Evolutionary conservation across 2,113 vertebrate genomes (phyloP).

Genomic region (Nipponia nippon): DNA sequence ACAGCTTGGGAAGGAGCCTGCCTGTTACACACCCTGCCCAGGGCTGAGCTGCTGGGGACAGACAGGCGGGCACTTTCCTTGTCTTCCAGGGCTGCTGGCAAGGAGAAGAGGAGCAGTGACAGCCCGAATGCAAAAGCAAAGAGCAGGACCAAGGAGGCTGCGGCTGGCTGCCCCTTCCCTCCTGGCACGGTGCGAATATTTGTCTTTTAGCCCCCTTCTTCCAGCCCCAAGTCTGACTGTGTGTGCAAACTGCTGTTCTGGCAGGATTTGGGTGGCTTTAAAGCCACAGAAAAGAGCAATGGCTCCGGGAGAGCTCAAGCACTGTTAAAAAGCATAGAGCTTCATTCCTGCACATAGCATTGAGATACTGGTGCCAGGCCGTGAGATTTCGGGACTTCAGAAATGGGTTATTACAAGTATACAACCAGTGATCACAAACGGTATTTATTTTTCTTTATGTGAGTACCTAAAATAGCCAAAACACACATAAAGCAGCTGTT

Average conservation of each 20-base stretch:
- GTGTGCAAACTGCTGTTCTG: background rate
- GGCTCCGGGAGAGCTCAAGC: background rate
- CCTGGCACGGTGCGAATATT: background rate
- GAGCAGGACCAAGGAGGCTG: background rate
- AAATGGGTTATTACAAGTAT: background rate
- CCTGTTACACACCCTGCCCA: background rate
- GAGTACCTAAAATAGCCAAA: background rate
- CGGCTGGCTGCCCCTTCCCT: background rate
- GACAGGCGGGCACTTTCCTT: background rate
- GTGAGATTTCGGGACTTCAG: background rate
- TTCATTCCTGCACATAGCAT: background rate
- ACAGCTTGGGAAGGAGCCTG: background rate
- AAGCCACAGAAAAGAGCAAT: background rate
- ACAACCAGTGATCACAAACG: background rate
- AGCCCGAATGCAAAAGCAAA: background rate
- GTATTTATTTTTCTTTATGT: conserved; percentile 10
- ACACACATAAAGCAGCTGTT: background rate
- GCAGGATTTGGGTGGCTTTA: background rate
- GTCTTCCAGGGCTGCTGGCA: background rate
- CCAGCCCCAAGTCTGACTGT: background rate
- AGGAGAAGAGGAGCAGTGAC: background rate
- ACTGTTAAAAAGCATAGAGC: background rate
- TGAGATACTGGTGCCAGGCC: background rate
- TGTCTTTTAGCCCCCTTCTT: background rate
- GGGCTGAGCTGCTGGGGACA: background rate